These are phyloP conservation scores for Morpho achilles DNA, from an alignment of 2,888 invertebrate species.

Conservation along the genomic window DNA sequence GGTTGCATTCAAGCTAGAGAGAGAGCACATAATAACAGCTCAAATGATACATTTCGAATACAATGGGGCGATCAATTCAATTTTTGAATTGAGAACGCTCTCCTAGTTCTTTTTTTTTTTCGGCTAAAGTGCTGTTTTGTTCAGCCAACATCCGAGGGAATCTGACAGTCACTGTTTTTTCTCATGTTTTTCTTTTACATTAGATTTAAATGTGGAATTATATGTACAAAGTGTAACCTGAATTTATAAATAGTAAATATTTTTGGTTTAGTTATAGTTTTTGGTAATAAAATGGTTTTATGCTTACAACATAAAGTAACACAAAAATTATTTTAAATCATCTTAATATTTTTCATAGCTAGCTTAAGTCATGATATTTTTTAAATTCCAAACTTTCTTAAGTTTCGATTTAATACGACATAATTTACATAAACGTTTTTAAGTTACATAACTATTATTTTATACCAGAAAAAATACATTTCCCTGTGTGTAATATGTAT, in stretches of 20 bases:
- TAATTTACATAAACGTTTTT: too few species aligned
- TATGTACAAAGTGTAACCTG: constrained; percentile 39
- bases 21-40: constrained; percentile 77
- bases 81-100: constrained; percentile 79
- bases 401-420: too few species aligned
- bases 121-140: constrained; percentile 79
- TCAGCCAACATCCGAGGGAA: constrained; percentile 73
- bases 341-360: too few species aligned
- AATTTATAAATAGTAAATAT: background rate
- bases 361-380: too few species aligned
- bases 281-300: too few species aligned
- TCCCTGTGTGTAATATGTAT: too few species aligned
- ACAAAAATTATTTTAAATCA: too few species aligned
- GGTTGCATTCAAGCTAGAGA: constrained; percentile 69
- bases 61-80: constrained; percentile 80
- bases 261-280: too few species aligned
- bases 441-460: too few species aligned
- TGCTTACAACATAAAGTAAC: too few species aligned
- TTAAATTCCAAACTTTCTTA: too few species aligned
- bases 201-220: constrained; percentile 46
- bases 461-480: too few species aligned
- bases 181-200: constrained; percentile 60
- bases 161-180: constrained; percentile 79
- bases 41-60: constrained; percentile 80
- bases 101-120: constrained; percentile 71